Base-by-base conservation (phyloP, 2,113 vertebrate genomes). In the Pelusios castaneus region DNA sequence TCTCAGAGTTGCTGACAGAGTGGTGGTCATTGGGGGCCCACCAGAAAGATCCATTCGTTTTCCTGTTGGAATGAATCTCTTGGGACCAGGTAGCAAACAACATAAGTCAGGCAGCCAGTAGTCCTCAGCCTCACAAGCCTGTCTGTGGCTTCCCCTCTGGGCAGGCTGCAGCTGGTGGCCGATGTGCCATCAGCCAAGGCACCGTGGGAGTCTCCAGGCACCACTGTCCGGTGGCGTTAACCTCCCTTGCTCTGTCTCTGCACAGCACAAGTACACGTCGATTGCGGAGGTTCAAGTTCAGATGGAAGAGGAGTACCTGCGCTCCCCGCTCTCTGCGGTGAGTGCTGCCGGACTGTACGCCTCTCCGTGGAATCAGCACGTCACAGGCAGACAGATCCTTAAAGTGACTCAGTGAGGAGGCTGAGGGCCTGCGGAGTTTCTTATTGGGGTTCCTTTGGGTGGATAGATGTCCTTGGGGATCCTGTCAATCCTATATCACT, bases 261-360 rank as follows among this genome's bases (percentile, higher is more conserved):
- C 45, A 43, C 95, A 99, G 99, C 99, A 99, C 96, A 99, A 99
- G 95, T 99, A 99, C 91, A 98, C 99, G 0, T 99, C 99, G 2
- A 98, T 99, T 3, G 99, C 99, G 1, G 99, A 99, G 97, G 98
- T 99, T 89, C 99, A 99, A 90, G 99, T 99, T 8, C 95, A 98
- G 95, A 99, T 99, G 97, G 99, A 99, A 84, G 99, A 99, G 3
- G 99, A 99, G 79, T 99, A 97, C 94, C 98, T 99, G 94, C 99
- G 99, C 97, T 99, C 99, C 4, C 99, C 99, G 0, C 97, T 99
- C n/a, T 99, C 99, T 0, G 99, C 98, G 85, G 99, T 99, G 97
- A 98, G 99, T 97, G 45, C 75, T 2, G 6, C n/a, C 21, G 9
- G 29, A 56, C n/a, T 14, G 79, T 43, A 49, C 11, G 17, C 25